Base-by-base conservation (phyloP, 2,113 vertebrate species). In the Phaetusa simplex region DNA sequence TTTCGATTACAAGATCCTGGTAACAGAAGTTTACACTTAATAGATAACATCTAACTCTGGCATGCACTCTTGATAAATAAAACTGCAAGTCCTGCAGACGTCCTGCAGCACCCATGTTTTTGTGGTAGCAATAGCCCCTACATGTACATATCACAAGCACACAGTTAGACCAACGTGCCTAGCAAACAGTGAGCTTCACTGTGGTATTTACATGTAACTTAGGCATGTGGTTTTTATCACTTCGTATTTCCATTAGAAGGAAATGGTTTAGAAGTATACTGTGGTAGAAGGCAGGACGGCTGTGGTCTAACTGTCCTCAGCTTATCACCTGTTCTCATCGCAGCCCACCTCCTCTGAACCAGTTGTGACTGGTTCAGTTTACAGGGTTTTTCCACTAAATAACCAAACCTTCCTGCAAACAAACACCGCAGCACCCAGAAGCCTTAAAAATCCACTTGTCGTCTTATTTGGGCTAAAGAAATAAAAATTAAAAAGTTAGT, bases 281-380 rank as follows among this genome's bases (percentile, higher is more conserved):
- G 87, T 80, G 93, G 94, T 94, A 69, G 59, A 30, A 72, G 45
- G 14, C 82, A 83, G 83, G 87, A 47, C 7, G 88, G 12, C 69
- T 97, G 98, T 96, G 98, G 98, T 97, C 88, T 98, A 98, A 98
- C 98, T 94, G 97, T 80, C 62, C 80, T 83, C 80, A 40, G 40
- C 90, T 95, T 96, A 95, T 96, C 91, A 34, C 47, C 4, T 38
- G 5, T 71, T 73, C 59, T 61, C 70, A 86, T 92, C 88, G 1
- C 40, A 50, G 59, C 84, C 76, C 73, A 74, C 81, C 67, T n/a
- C 42, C 55, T 85, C 82, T 64, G 76, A 93, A 56, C 93, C 81
- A 47, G 90, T 62, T 83, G 20, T 8, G 65, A 91, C 95, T 38
- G 40, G 83, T 97, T 97, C 91, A 43, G 61, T 52, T 86, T 65